Evolutionary conservation across 2,797 vertebrate genomes (phyloP), one percentile per base, ranked within the genome.

Genomic region (Cryptoprocta ferox): DNA sequence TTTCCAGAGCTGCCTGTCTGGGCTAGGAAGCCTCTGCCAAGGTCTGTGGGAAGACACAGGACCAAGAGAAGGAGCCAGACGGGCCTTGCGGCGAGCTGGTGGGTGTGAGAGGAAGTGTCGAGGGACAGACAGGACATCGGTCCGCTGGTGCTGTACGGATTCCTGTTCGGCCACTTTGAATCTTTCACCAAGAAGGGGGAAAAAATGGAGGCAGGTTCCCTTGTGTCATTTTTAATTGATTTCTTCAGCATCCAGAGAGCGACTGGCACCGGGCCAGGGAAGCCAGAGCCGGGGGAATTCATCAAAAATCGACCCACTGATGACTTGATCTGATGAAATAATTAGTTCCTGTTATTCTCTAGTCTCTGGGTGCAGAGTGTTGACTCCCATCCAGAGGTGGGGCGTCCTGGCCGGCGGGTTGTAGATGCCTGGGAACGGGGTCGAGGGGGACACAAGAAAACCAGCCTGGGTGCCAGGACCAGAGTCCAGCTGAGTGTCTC

Each of bases 221-320:
- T 94, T 94, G 96, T 90, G 42, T 98, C 48, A 95, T 95, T 98
- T 98, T 97, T 97, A 98, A 98, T 98, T 98, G 98, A 98, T 98
- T 98, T 98, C 95, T 96, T 91, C 82, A 39, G 86, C 91, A 89
- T 80, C 98, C 50, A 24, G 93, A 97, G 83, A 97, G 89, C 75
- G 92, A 0, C 93, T 98, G 98, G 97, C 98, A 80, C 11, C 2
- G 75, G 86, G 94, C 98, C 98, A 98, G 89, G 95, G 97, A 97
- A 97, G 86, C 30, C 75, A 50, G 87, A 79, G 89, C 97, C 28
- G 11, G 65, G 86, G 95, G 97, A 97, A 98, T 98, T 98, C 68
- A 95, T 98, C 94, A 97, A 93, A 98, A 98, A 95, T 87, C 66
- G 91, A 96, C 96, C 98, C 84, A 73, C 70, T 92, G 96, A 97